Percentiles rank a stretch among this genome's conserved stretches.
Conservation (phyloP, 1,140 invertebrate species). For the Himalopsyche phryganea region DNA sequence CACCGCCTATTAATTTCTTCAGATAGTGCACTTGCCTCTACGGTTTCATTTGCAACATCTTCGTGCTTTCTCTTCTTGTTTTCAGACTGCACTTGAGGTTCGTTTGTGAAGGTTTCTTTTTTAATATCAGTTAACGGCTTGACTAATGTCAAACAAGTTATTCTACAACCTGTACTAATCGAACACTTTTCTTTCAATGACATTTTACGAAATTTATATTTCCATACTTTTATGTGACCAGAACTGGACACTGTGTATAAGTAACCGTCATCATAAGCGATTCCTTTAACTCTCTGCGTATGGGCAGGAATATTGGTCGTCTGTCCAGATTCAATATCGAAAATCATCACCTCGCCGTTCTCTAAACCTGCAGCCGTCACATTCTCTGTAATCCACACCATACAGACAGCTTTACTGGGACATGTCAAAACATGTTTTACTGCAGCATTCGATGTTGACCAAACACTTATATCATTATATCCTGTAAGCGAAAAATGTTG, state of each 20-base stretch:
- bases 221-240: slow-evolving; percentile 78
- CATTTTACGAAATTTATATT: slow-evolving; percentile 46
- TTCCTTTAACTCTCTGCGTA: slow-evolving; percentile 64
- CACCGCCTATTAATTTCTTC: slow-evolving; percentile 12
- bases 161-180: slow-evolving; percentile 56
- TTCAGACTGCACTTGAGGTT: slow-evolving; percentile 27
- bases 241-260: slow-evolving; percentile 67
- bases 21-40: slow-evolving; percentile 37
- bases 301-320: slow-evolving; percentile 58
- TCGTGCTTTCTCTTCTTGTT: slow-evolving; percentile 33
- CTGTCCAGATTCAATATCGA: slow-evolving; percentile 54
- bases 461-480: slow-evolving; percentile 69
- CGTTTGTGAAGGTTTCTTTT: slow-evolving; percentile 43
- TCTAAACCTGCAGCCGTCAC: slow-evolving; percentile 67
- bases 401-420: slow-evolving; percentile 60
- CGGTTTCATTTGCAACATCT: slow-evolving; percentile 38
- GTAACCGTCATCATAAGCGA: slow-evolving; percentile 52
- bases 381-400: slow-evolving; percentile 60
- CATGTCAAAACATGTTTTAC: slow-evolving; percentile 59
- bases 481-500: slow-evolving; percentile 69
- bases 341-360: slow-evolving; percentile 63
- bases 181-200: slow-evolving; percentile 51
- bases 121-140: slow-evolving; percentile 39
- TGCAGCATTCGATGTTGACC: slow-evolving; percentile 69
- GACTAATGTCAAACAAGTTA: slow-evolving; percentile 56